A percentile compares a stretch with the other conserved stretches of the same genome.
phyloP scores from a whole-genome alignment of 2,797 vertebrate genomes.

The Paramormyrops hopkinsi region DNA sequence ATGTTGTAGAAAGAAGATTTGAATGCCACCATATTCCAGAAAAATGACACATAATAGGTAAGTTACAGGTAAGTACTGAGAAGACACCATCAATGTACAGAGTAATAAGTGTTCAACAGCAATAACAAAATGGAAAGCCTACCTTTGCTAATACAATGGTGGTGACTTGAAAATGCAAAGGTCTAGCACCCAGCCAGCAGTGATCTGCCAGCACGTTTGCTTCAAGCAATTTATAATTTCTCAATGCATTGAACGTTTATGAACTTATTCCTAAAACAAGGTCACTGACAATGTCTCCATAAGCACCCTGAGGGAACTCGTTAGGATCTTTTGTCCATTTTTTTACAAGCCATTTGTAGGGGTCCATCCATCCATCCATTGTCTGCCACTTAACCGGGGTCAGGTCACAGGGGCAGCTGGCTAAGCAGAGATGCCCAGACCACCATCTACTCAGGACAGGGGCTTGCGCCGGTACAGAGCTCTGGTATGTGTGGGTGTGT shows the following conservation, averaged over 20 bases:
- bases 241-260: background rate
- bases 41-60: background rate
- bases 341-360: background rate
- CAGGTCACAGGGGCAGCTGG: background rate
- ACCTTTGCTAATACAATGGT: no score
- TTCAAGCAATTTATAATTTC: no score
- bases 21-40: background rate
- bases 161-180: background rate
- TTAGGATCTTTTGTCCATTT: background rate
- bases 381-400: no score
- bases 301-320: background rate
- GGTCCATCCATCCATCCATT: background rate
- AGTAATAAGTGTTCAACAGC: background rate
- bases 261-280: background rate
- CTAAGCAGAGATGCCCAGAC: background rate
- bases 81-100: background rate
- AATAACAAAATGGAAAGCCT: background rate
- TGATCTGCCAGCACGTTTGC: background rate
- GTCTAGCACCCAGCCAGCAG: background rate
- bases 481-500: constrained; percentile 19
- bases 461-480: background rate
- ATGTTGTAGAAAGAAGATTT: background rate
- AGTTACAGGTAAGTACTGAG: background rate
- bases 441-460: background rate
- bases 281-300: background rate